phyloP scores from a whole-genome alignment of 2,888 invertebrate species.

The Griposia aprilina region DNA sequence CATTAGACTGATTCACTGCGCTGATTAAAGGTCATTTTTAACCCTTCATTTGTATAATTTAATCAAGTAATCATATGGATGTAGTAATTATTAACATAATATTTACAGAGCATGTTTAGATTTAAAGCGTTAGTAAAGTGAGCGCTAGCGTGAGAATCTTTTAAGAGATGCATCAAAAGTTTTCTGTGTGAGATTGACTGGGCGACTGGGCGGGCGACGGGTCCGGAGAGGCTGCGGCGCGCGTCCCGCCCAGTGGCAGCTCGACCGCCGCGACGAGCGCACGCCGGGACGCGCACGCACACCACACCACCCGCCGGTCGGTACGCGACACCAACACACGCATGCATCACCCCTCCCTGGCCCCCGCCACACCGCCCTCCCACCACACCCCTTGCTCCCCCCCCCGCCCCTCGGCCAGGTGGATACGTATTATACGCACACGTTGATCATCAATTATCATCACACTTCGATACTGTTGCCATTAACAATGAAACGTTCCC shows the following conservation, averaged over 20 bases:
- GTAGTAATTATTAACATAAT: neutral
- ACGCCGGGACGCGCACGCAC: constrained; percentile 86
- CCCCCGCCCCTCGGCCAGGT: constrained; percentile 70
- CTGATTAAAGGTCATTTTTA: constrained; percentile 59
- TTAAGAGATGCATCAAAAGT: constrained; percentile 77
- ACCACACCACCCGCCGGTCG: constrained; percentile 87
- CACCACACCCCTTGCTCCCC: constrained; percentile 49
- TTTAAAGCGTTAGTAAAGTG: constrained; percentile 24
- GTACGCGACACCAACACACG: constrained; percentile 86
- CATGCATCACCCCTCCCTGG: constrained; percentile 75
- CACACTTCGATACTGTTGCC: constrained; percentile 59
- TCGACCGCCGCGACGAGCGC: constrained; percentile 88
- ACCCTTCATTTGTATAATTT: constrained; percentile 26
- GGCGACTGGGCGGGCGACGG: constrained; percentile 81
- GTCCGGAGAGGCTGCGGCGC: constrained; percentile 82
- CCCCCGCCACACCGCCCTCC: constrained; percentile 49
- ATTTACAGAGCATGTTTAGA: constrained; percentile 20
- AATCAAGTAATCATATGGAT: constrained; percentile 15
- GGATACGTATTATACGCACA: constrained; percentile 81
- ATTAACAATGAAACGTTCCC: constrained; percentile 55
- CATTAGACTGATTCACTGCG: constrained; percentile 51
- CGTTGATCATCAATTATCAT: constrained; percentile 69
- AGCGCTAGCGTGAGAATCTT: constrained; percentile 44
- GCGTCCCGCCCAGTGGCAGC: constrained; percentile 84
- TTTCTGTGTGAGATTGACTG: constrained; percentile 73